Evolutionary conservation across 2,888 invertebrate genomes (phyloP), one percentile per base, ranked within the genome.

Genomic region (Mesopsocus fuscifrons): DNA sequence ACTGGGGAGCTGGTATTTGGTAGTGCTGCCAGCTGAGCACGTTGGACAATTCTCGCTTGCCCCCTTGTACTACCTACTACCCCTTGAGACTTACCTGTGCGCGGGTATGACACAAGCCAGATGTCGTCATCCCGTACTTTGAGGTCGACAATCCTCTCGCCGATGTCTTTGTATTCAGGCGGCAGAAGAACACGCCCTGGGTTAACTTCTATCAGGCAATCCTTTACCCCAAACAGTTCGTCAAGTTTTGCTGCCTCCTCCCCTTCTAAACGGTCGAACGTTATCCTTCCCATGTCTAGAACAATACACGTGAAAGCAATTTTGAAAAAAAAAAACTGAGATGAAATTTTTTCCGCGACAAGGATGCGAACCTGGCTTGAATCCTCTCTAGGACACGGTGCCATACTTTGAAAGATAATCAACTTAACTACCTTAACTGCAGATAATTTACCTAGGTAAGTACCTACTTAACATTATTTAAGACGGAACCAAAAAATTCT

Each of bases 101-200:
- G 72, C 0, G 91, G 89, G 64, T 80, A 88, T 8, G 88, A 88
- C 34, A 83, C 72, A 58, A 89, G 67, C 78, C 88, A 87, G 1
- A 85, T 72, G 57, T 91, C 89, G 50, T 77, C 77, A 3, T 74
- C 67, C 43, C 73, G 64, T 2, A 87, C 72, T 43, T 77, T 67
- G 57, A 85, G 70, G 44, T 80, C 72, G 45, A 76, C 58, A 44
- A 85, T 78, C 50, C 72, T 69, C 50, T 75, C 71, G 0, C 74
- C 79, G 26, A 80, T 69, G 11, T 72, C 69, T 51, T 68, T 65
- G 52, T 72, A 84, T 52, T 74, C 71, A 1, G 73, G 69, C 1
- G 84, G 81, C 47, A 84, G 56, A 16, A 83, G 62, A 47, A 76
- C 73, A 43, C 68, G 64, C 1, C 81, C 77, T 0, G 83, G 83